Conservation (phyloP, 2,888 invertebrate genomes). For the Diarsia dahlii region DNA sequence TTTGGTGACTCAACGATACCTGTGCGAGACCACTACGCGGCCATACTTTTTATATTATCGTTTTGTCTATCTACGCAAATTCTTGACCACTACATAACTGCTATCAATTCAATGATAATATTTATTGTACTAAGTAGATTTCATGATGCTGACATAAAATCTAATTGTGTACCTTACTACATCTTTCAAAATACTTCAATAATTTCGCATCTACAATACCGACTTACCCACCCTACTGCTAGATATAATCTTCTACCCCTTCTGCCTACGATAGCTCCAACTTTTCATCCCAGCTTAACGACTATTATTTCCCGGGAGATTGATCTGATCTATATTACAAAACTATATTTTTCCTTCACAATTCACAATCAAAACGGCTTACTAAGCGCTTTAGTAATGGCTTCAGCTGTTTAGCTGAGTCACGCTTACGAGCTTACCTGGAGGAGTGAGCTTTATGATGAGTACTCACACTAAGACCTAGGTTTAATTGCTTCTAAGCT, state of each 20-base stretch:
- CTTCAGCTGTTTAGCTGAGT: slow-evolving; percentile 32
- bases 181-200: neutral
- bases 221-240: no score
- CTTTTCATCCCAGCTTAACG: slow-evolving; percentile 23
- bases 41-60: no score
- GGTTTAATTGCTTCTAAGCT: slow-evolving; percentile 21
- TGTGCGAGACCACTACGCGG: no score
- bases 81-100: no score
- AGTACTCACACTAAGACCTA: neutral
- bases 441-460: neutral
- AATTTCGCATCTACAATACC: neutral
- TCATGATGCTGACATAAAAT: neutral
- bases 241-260: slow-evolving; percentile 2
- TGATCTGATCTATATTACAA: slow-evolving; percentile 18
- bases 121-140: neutral
- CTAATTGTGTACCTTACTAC: neutral
- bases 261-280: neutral
- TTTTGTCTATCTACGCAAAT: no score
- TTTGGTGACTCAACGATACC: no score
- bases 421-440: slow-evolving; percentile 8
- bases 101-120: no score
- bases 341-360: slow-evolving; percentile 18
- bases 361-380: slow-evolving; percentile 44
- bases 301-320: slow-evolving; percentile 32
- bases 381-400: slow-evolving; percentile 41